Conservation (phyloP, 2,888 invertebrate genomes). For the Oscheius sp. region DNA sequence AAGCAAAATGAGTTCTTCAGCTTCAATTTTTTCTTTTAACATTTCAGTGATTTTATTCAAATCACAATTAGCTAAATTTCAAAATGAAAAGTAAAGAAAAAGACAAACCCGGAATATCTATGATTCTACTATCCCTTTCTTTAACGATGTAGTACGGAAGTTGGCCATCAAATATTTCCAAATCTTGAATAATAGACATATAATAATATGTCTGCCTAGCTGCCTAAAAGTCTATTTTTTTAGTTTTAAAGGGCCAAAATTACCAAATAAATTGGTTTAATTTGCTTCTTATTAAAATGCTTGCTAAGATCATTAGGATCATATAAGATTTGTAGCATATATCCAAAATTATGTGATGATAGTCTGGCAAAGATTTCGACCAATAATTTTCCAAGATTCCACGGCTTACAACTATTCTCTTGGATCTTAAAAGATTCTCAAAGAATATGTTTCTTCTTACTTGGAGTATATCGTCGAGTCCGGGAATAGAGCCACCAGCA, state of each 20-base stretch:
- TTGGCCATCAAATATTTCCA: neutral
- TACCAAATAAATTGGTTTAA: neutral
- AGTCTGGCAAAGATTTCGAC: neutral
- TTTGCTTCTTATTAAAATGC: neutral
- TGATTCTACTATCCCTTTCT: neutral
- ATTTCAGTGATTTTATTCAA: neutral
- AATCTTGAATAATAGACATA: neutral
- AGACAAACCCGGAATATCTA: neutral
- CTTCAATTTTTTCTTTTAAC: neutral
- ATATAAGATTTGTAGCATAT: neutral
- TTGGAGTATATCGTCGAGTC: no score
- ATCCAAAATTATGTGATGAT: no score
- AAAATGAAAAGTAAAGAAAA: neutral
- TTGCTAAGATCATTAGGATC: neutral
- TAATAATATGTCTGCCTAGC: neutral
- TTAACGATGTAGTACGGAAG: neutral
- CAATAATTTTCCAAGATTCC: neutral
- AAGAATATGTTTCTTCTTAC: no score
- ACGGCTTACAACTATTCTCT: no score
- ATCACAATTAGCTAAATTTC: neutral
- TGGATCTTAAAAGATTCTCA: no score
- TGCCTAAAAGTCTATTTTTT: neutral
- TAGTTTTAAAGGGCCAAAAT: neutral
- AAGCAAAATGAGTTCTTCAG: neutral
- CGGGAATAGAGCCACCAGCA: no score